Evolutionary conservation across 2,113 vertebrate genomes (phyloP), one percentile per base, ranked within the genome.

Genomic region (Cinclus cinclus): DNA sequence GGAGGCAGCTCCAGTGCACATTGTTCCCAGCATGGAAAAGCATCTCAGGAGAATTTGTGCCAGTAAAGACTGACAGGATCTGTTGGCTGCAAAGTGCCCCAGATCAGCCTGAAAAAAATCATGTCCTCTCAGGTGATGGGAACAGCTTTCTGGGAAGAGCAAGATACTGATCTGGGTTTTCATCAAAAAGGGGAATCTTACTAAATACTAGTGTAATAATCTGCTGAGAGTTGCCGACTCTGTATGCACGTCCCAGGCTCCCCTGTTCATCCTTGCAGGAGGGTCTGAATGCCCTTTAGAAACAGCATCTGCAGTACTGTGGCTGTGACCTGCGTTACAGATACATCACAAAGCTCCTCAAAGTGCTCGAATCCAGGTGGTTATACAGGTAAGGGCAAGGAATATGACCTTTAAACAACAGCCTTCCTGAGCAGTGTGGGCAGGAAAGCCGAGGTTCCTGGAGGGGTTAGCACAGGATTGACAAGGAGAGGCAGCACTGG

Each of bases 211-310:
- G 9, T 7, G 19, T 11, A 13, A 42, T 11, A 27, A 24, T 41
- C 33, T 75, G 25, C 50, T 44, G 52, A 39, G 64, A 13, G 35
- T 4, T 70, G 69, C 2, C 52, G 70, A 60, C 55, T 64, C 21
- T 47, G 24, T 7, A 6, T 18, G 56, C 13, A 16, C 7, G 65
- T 25, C 39, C 50, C 16, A 71, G 42, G 42, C 35, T 83, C 4
- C 0, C 12, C 13, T 0, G 0, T 19, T 37, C 31, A 13, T 46
- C 55, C 59, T n/a, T 35, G 21, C 49, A 74, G 56, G n/a, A 86
- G 35, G 13, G 9, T 35, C 35, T 39, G 42, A 74, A 44, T 21
- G 49, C 10, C 25, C 65, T 70, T 80, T 33, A 28, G 47, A 25
- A 83, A 27, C 56, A 78, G 3, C 23, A 22, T 1, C 22, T 47